phyloP scores from a whole-genome alignment of 1,140 invertebrate species.

The Belonocnema kinseyi region DNA sequence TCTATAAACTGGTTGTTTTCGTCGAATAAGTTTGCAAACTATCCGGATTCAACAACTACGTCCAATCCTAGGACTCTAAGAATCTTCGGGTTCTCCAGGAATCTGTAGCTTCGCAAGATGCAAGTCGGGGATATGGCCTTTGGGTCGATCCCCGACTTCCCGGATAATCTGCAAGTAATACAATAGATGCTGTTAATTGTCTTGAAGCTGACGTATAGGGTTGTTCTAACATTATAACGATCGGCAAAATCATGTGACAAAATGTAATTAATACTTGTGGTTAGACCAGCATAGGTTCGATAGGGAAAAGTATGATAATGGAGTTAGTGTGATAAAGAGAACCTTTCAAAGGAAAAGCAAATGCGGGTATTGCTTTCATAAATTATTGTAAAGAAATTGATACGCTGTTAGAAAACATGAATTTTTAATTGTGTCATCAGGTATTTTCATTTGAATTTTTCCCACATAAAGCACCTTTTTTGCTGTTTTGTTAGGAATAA shows the following conservation, averaged over 20 bases:
- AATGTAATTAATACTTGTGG: background rate
- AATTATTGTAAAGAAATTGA: no score
- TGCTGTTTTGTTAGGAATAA: no score
- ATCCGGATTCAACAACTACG: constrained; percentile 20
- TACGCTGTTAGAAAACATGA: no score
- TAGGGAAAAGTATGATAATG: no score
- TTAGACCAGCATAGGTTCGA: background rate
- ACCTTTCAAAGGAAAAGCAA: no score
- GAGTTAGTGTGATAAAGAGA: no score
- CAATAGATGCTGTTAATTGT: constrained; percentile 33
- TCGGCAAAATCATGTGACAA: background rate
- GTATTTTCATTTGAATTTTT: no score
- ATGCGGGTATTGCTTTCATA: no score
- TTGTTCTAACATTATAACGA: background rate
- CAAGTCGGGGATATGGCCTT: constrained; percentile 2
- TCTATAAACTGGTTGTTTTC: constrained; percentile 28
- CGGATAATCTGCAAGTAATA: constrained; percentile 28
- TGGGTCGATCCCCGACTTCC: constrained; percentile 19
- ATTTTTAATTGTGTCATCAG: no score
- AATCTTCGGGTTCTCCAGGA: constrained; percentile 6
- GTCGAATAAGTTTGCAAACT: constrained; percentile 31
- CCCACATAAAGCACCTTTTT: no score
- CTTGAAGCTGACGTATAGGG: constrained; percentile 10
- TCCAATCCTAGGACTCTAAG: background rate
- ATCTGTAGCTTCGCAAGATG: constrained; percentile 25